Percentiles rank a stretch among this genome's conserved stretches.
Evolutionary conservation across 2,888 invertebrate species (phyloP).

Genomic region (Drosophila limbata): DNA sequence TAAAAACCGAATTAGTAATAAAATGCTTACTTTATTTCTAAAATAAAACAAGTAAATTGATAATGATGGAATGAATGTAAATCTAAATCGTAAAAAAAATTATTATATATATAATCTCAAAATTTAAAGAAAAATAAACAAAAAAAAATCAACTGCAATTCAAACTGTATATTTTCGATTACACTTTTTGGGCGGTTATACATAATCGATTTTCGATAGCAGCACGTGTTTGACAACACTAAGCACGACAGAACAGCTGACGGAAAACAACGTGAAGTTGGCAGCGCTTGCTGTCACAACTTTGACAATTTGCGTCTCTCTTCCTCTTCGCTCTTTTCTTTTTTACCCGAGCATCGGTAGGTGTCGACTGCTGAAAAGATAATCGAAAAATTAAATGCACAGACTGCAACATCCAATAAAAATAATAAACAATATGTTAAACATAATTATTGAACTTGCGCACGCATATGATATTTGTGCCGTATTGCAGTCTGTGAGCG

Average conservation of each 20-base stretch:
- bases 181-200: neutral
- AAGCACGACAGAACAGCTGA: slow-evolving; percentile 34
- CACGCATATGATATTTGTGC: slow-evolving; percentile 43
- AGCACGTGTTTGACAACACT: slow-evolving; percentile 31
- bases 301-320: slow-evolving; percentile 61
- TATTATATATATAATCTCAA: slow-evolving; percentile 72
- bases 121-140: slow-evolving; percentile 58
- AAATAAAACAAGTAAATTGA: slow-evolving; percentile 80
- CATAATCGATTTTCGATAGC: slow-evolving; percentile 18
- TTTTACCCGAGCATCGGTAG: slow-evolving; percentile 84
- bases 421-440: slow-evolving; percentile 41
- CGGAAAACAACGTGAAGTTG: slow-evolving; percentile 63
- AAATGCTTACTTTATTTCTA: slow-evolving; percentile 82
- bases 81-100: slow-evolving; percentile 76
- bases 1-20: slow-evolving; percentile 72
- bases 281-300: slow-evolving; percentile 58
- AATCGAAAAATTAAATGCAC: slow-evolving; percentile 74
- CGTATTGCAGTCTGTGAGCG: slow-evolving; percentile 19
- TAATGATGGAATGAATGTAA: slow-evolving; percentile 77
- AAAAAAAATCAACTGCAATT: slow-evolving; percentile 60
- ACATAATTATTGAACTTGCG: neutral
- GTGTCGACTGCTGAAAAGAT: slow-evolving; percentile 74
- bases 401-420: slow-evolving; percentile 69
- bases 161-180: slow-evolving; percentile 22
- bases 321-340: slow-evolving; percentile 83